Evolutionary conservation across 64 coral and sea anemone species (phyloP), one percentile per base, ranked within the genome.

Genomic region (Porites australiensis): DNA sequence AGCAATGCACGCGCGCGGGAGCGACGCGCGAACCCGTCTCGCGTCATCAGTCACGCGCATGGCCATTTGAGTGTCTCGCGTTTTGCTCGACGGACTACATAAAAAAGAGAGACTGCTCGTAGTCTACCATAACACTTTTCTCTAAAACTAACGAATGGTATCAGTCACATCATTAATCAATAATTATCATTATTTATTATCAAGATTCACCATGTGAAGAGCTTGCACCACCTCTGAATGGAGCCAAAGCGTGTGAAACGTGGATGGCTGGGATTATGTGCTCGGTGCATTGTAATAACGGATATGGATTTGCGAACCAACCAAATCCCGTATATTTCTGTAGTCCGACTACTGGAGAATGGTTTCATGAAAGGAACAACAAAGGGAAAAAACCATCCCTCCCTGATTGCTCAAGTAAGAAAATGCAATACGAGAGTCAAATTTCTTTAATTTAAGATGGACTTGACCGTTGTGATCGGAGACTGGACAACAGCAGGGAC

Each of bases 341-440:
- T 54, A 68, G 22, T n/a, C 4, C 12, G 2, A 18, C 67, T 45
- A n/a, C 8, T 3, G 92, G 92, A 44, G 67, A 37, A 11, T 94
- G 92, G 92, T 13, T 4, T 43, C 82, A 93, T 66, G 92, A 57
- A 4, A 62, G 7, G 54, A 57, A 57, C 19, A 74, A 37, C 8
- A 77, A 68, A 58, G 12, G n/a, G 15, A 15, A 50, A 88, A 43
- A n/a, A 16, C 92, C 76, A 0, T 47, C 20, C 45, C 18, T 94
- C 52, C 92, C 92, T 47, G 86, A 94, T 55, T 94, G 92, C 37
- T 89, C 67, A 62, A 87, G 92, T 94, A 88, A 82, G 91, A 48
- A 12, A 65, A 65, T 12, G 43, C 5, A 23, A 19, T 27, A 3
- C 4, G 7, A 57, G 1, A 57, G 12, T 57, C 12, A 9, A 37